phyloP scores from a whole-genome alignment of 2,888 invertebrate species.

The Metellina segmentata region DNA sequence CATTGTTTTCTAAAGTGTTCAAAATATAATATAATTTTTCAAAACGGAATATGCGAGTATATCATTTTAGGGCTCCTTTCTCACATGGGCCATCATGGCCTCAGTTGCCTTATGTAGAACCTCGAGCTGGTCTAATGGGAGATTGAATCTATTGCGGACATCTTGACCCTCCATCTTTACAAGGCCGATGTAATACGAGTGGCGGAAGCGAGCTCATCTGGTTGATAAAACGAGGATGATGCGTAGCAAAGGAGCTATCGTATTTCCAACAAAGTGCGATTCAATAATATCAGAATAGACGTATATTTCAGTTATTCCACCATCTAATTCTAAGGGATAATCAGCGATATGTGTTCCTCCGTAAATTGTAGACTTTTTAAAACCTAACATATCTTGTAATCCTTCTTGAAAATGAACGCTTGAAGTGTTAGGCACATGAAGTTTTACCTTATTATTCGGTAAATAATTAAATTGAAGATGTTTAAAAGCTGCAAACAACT shows the following conservation, averaged over 20 bases:
- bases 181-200: too few relatives aligned
- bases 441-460: neutral
- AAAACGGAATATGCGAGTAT: too few relatives aligned
- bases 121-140: too few relatives aligned
- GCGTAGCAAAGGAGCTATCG: conserved; percentile 17
- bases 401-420: neutral
- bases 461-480: conserved; percentile 3
- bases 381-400: conserved; percentile 66
- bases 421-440: conserved; percentile 1
- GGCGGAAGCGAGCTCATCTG: too few relatives aligned
- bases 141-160: too few relatives aligned
- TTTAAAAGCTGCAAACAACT: conserved; percentile 12
- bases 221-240: conserved; percentile 5
- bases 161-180: too few relatives aligned
- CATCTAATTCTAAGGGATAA: conserved; percentile 42
- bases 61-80: too few relatives aligned
- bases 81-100: too few relatives aligned
- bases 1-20: neutral
- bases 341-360: conserved; percentile 12
- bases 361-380: neutral
- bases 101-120: too few relatives aligned
- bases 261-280: conserved; percentile 32
- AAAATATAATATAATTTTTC: too few relatives aligned
- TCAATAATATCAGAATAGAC: conserved; percentile 34
- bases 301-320: conserved; percentile 56